phyloP scores from a whole-genome alignment of 2,888 invertebrate genomes.

The Cyclophora punctaria region DNA sequence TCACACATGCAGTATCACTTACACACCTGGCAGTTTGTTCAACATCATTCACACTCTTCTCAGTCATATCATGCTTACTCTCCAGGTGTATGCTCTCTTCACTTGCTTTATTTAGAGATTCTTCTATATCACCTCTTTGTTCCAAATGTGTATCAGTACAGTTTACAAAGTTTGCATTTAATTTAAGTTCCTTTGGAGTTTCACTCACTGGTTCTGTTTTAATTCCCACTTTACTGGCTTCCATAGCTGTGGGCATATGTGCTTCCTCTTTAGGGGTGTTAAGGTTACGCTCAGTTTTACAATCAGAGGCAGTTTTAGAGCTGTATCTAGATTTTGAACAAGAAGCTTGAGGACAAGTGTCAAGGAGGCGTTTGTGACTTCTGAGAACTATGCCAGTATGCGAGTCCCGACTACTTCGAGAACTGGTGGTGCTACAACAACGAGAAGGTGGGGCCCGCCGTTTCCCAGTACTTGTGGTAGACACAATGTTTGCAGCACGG shows the following conservation, averaged over 20 bases:
- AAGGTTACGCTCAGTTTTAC: conserved; percentile 44
- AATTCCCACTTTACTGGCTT: conserved; percentile 34
- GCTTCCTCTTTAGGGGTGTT: conserved; percentile 47
- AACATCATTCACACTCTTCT: conserved; percentile 31
- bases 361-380: conserved; percentile 76
- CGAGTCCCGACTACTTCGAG: conserved; percentile 63
- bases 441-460: conserved; percentile 48
- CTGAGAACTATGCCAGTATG: conserved; percentile 76
- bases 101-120: conserved; percentile 51
- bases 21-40: conserved; percentile 50
- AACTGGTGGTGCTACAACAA: conserved; percentile 67
- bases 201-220: conserved; percentile 39
- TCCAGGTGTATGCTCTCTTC: conserved; percentile 31
- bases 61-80: conserved; percentile 29
- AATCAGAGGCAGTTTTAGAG: conserved; percentile 40
- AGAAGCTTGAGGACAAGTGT: conserved; percentile 40
- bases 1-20: conserved; percentile 51
- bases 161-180: conserved; percentile 29
- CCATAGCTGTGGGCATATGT: conserved; percentile 37
- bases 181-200: conserved; percentile 26
- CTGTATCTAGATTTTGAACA: conserved; percentile 45
- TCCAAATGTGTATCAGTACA: conserved; percentile 33
- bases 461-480: conserved; percentile 39
- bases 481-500: conserved; percentile 39
- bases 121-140: conserved; percentile 46